Base-by-base conservation (phyloP, 2,888 invertebrate species). In the Herminia tarsipennalis region DNA sequence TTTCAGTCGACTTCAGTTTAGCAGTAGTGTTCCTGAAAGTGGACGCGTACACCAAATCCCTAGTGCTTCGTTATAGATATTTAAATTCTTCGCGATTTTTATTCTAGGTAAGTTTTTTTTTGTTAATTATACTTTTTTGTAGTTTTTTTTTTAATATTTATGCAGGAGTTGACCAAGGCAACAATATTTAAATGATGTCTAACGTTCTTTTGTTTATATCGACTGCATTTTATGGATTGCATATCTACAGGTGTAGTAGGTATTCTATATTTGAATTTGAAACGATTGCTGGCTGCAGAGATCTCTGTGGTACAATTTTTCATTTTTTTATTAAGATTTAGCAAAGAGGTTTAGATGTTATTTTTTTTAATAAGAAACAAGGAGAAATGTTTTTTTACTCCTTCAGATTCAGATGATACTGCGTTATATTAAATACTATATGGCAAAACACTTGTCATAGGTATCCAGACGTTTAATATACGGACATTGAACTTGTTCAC, bases 1-100 rank as follows among this genome's bases (percentile, higher is more conserved):
- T 59, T 63, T 56, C 56, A 64, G 61, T 18, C 25, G 36, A 25
- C 25, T 65, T 47, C 42, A 57, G 61, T 66, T 45, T 55, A 46
- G 50, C 55, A 34, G 38, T 55, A 44, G 59, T 68, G 38, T 25
- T 56, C 21, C 60, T 56, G 55, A 40, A 65, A 57, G 47, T 54
- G 51, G 43, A 33, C 55, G 50, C 41, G 46, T 54, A 48, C 27
- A 47, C 34, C 40, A 38, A 44, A 21, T 14, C 14, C 35, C 35
- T 18, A n/a, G 45, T 39, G 47, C 34, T 13, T 37, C 36, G 25
- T 34, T 27, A 44, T 33, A 49, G 37, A 50, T 46, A 66, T 34
- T 22, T 14, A 52, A 17, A 24, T 16, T 35, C 42, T 50, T 44
- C 57, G 49, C 47, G 46, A 49, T 45, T 55, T 57, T 44, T 54